Conservation (phyloP, 2,113 vertebrate genomes). For the Anhinga anhinga region DNA sequence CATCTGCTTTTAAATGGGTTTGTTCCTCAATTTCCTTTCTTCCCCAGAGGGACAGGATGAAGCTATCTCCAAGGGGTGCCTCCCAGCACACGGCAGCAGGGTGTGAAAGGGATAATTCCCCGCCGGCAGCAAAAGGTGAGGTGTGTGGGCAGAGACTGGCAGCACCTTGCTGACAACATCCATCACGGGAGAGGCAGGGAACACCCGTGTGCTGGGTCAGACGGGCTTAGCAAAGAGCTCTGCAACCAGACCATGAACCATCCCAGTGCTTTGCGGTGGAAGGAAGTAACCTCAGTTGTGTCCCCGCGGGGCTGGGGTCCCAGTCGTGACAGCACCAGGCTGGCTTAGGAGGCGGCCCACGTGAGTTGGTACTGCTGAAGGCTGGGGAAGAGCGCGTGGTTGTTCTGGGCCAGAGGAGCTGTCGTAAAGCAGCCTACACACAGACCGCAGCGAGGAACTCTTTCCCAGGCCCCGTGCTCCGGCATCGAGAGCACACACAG, state of each 20-base stretch:
- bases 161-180: background rate
- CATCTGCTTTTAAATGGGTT: background rate
- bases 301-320: background rate
- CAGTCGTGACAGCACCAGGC: background rate
- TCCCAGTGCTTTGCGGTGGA: accelerated
- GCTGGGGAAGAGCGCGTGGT: background rate
- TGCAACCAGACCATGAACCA: accelerated
- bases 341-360: background rate
- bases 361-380: background rate
- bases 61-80: background rate
- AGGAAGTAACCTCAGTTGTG: background rate
- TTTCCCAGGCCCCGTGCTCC: accelerated
- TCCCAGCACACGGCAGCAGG: background rate
- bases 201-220: background rate
- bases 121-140: accelerated
- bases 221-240: background rate
- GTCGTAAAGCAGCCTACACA: background rate
- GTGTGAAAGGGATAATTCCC: background rate
- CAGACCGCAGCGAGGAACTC: accelerated
- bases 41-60: background rate
- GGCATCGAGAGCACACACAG: accelerated
- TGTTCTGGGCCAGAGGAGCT: background rate
- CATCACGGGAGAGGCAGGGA: background rate
- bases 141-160: background rate
- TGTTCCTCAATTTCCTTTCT: background rate